Conservation (phyloP, 2,888 invertebrate genomes). For the Ectemnius lituratus region DNA sequence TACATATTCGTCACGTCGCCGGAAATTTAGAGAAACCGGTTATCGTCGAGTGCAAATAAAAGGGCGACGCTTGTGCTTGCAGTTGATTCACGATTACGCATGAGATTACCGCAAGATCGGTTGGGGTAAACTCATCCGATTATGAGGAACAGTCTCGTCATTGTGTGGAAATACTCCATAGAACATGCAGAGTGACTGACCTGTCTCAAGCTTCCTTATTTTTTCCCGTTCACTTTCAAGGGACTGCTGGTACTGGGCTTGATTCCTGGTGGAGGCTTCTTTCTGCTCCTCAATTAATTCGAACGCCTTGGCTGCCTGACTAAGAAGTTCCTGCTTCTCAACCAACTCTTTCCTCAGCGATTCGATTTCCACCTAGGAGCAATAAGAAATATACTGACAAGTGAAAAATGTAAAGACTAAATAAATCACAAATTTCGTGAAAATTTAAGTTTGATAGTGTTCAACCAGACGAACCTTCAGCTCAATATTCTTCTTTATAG, state of each 20-base stretch:
- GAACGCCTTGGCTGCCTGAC: slow-evolving; percentile 91
- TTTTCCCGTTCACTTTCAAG: slow-evolving; percentile 68
- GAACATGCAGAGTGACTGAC: slow-evolving; percentile 47
- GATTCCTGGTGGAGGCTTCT: slow-evolving; percentile 75
- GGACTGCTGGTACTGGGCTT: slow-evolving; percentile 70
- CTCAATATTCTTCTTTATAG: slow-evolving; percentile 84
- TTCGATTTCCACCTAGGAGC: slow-evolving; percentile 85
- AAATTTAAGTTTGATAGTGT: neutral
- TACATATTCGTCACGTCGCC: neutral
- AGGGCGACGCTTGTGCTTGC: neutral
- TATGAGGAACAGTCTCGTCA: neutral
- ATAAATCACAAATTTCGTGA: neutral
- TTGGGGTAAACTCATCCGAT: neutral
- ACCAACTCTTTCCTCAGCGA: slow-evolving; percentile 86
- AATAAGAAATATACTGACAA: neutral
- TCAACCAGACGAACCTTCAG: slow-evolving; percentile 79
- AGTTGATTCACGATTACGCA: slow-evolving; percentile 4
- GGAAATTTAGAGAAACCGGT: slow-evolving; percentile 16
- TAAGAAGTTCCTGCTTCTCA: slow-evolving; percentile 91
- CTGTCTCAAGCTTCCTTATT: slow-evolving; percentile 68
- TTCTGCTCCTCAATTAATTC: slow-evolving; percentile 85
- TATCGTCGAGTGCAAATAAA: slow-evolving; percentile 1
- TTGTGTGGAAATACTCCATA: neutral
- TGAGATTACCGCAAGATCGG: neutral
- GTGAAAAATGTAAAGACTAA: neutral